Evolutionary conservation across 2,888 invertebrate genomes (phyloP).

Genomic region (Gerris lacustris): DNA sequence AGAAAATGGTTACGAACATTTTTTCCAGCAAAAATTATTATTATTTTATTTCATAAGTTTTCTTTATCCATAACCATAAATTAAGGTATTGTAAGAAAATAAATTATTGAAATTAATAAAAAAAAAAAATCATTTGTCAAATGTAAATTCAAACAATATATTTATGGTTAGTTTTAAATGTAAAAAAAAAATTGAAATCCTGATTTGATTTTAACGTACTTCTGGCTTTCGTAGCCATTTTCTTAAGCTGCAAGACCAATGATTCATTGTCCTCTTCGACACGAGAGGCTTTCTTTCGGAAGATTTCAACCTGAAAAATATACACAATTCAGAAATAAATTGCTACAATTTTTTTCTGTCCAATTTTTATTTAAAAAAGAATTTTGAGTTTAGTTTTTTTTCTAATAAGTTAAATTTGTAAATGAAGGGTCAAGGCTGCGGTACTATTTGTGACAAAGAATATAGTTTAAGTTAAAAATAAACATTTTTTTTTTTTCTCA

Average conservation of each 20-base stretch:
- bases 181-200: conserved; percentile 29
- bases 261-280: conserved; percentile 96
- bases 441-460: no score
- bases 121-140: conserved; percentile 5
- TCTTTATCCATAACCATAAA: no score
- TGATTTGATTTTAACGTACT: conserved; percentile 40
- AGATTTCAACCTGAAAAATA: conserved; percentile 62
- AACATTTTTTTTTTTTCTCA: no score
- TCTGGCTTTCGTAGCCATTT: conserved; percentile 80
- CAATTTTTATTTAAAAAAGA: no score
- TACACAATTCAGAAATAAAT: conserved; percentile 19
- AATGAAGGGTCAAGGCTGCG: no score
- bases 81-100: no score
- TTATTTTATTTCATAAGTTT: no score
- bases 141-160: conserved; percentile 6
- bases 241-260: conserved; percentile 86
- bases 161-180: conserved; percentile 34
- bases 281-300: conserved; percentile 78
- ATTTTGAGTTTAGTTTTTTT: no score
- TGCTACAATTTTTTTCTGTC: no score
- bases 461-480: no score
- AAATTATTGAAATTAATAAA: background rate
- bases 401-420: no score
- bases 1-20: conserved; percentile 2
- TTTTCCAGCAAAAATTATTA: no score